Base-by-base conservation (phyloP, 2,888 invertebrate genomes). In the Tolmerus cingulatus region DNA sequence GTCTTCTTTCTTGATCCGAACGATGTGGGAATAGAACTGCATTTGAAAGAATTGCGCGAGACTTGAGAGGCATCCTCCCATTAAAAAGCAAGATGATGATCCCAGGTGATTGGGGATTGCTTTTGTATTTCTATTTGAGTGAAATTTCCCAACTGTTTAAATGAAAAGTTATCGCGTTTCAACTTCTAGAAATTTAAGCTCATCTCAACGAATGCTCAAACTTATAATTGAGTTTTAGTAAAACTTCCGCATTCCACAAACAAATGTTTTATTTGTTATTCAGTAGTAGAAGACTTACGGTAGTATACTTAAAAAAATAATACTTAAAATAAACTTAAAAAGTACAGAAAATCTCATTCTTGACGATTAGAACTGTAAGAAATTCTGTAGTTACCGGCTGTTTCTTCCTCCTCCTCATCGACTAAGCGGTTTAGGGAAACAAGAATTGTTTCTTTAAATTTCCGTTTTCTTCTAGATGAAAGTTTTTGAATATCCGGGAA, bases 391-490 rank as follows among this genome's bases (percentile, higher is more conserved):
- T 27, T 66, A 66, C 66, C 66, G 9, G 27, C 12, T 12, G 27
- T 37, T 37, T 84, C 82, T 23, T 84, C 82, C 40, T 84, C 82
- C 5, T 84, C 82, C 19, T 84, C 82, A 66, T 84, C 82, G 5
- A 84, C 9, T 34, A 84, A 34, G 1, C 66, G 34, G 37, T 84
- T 37, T 12, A 84, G 23, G 3, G 82, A 66, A 57, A 84, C 19
- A 19, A 84, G 34, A n/a, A 84, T 37, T n/a, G 82, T 84, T 66
- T 84, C 82, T 66, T 84, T 84, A 46, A 84, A 84, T 66, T 84
- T 84, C 4, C 82, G 57, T 12, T 84, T 84, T 84, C 82, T 19
- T 84, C 82, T 57, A n/a, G 82, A 16, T 37, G 82, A 84, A 7
- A 84, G 51, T 37, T 66, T 84, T 23, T 84, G 82, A 9, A 84